These are phyloP conservation scores for Taenaris catops DNA, from an alignment of 2,888 invertebrate species.

Conservation along the genomic window DNA sequence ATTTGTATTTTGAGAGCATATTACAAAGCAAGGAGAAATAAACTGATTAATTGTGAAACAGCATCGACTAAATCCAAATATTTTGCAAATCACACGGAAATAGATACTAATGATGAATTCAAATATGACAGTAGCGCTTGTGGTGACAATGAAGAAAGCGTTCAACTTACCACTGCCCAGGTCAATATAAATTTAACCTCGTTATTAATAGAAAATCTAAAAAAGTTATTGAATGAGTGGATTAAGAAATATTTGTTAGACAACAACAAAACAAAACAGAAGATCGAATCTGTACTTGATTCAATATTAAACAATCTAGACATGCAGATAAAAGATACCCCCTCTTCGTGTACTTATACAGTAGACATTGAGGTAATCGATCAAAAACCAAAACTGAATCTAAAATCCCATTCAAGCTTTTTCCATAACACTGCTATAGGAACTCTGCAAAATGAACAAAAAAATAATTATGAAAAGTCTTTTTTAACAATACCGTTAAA, in stretches of 20 bases:
- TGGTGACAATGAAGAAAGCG: slow-evolving; percentile 40
- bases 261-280: slow-evolving; percentile 40
- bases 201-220: slow-evolving; percentile 51
- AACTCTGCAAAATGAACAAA: not conserved
- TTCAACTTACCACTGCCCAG: slow-evolving; percentile 14
- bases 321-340: slow-evolving; percentile 25
- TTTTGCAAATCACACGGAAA: slow-evolving; percentile 37
- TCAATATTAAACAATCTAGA: slow-evolving; percentile 42
- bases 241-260: slow-evolving; percentile 43
- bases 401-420: not conserved
- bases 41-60: slow-evolving; percentile 29
- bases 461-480: slow-evolving; percentile 19
- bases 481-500: slow-evolving; percentile 38
- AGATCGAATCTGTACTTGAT: slow-evolving; percentile 44
- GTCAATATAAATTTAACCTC: slow-evolving; percentile 39
- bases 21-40: slow-evolving; percentile 41
- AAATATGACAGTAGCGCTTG: slow-evolving; percentile 39
- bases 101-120: slow-evolving; percentile 36
- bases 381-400: slow-evolving; percentile 28
- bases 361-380: slow-evolving; percentile 38
- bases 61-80: slow-evolving; percentile 37
- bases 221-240: slow-evolving; percentile 46
- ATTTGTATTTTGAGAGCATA: slow-evolving; percentile 50
- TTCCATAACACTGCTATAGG: not conserved
- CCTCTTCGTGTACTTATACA: slow-evolving; percentile 45